Evolutionary conservation across 2,113 vertebrate species (phyloP), one percentile per base, ranked within the genome.

Genomic region (Pholis gunnellus): DNA sequence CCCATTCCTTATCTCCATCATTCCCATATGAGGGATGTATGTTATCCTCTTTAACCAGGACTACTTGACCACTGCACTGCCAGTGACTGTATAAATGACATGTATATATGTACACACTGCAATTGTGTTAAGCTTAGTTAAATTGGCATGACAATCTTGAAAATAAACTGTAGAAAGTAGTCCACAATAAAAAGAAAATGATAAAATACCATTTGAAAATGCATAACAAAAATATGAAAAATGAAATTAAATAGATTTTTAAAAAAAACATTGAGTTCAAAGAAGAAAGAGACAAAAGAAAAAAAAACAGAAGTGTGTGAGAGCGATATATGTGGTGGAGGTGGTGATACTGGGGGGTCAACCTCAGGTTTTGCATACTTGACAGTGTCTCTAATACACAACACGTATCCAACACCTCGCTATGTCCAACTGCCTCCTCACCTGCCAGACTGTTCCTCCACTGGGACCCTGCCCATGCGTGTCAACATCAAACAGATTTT

Each of bases 361-460:
- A 90, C 91, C 89, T 89, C 91, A 91, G 25, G 84, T 91, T 94
- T 93, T 94, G 93, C 93, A 93, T 93, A 93, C 59, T 79, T 77
- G 44, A 40, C 42, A 11, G 9, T 36, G 22, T 42, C 40, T 73
- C 72, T 60, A 3, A 48, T 25, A 46, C 60, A 72, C 42, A 46
- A 11, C n/a, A 38, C 2, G 1, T 63, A 69, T 75, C 66, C 79
- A 79, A 75, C 68, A 60, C 50, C n/a, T 42, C 1, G 10, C 42
- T 70, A 29, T 73, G 82, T 82, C 82, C 86, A 91, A 87, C 90
- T 76, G 89, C 63, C 85, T 87, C 40, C 61, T 87, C 82, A 89
- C 88, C 87, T 86, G 91, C 79, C 44, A 61, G 34, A 20, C 15
- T 54, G 72, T 66, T 87, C 64, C 42, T 63, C 54, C 29, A 31